A percentile compares a stretch with the other conserved stretches of the same genome.
These are phyloP conservation scores for Pseudococcus longispinus DNA, from an alignment of 2,888 invertebrate species.

Conservation along the genomic window DNA sequence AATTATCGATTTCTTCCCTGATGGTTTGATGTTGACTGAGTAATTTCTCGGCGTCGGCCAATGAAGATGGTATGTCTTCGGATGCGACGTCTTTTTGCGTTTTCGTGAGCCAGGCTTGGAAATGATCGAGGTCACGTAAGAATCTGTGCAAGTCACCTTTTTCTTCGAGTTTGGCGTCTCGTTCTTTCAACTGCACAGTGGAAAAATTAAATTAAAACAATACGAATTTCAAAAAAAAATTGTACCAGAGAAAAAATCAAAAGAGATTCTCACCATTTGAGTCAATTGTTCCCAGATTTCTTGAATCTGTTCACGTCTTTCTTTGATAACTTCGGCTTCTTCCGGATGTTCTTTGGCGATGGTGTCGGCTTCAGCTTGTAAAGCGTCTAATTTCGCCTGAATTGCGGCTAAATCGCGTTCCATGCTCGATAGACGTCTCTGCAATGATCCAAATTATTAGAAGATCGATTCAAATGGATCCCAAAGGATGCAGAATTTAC, in stretches of 20 bases:
- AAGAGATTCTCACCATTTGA: constrained; percentile 76
- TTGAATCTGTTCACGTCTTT: constrained; percentile 89
- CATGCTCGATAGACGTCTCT: constrained; percentile 95
- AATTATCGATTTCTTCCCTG: constrained; percentile 98
- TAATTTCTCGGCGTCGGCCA: constrained; percentile 96
- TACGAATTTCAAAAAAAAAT: background rate
- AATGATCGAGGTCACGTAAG: constrained; percentile 97
- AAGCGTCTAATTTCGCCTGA: constrained; percentile 92
- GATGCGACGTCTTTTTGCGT: constrained; percentile 99
- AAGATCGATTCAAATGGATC: background rate
- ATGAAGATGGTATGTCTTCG: constrained; percentile 90
- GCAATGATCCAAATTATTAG: constrained; percentile 61
- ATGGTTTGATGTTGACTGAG: constrained; percentile 97
- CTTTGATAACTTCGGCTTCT: constrained; percentile 87
- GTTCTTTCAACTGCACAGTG: constrained; percentile 81
- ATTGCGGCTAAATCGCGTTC: constrained; percentile 99
- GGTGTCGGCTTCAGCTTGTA: constrained; percentile 90
- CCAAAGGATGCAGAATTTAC: background rate
- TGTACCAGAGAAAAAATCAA: background rate
- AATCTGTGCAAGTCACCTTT: constrained; percentile 98
- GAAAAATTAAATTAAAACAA: constrained; percentile 52
- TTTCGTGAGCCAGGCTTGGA: constrained; percentile 98
- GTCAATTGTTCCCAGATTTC: constrained; percentile 96
- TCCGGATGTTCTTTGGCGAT: constrained; percentile 95
- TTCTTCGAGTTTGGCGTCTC: constrained; percentile 97